These are phyloP conservation scores for Herpetotheres cachinnans DNA, from an alignment of 2,113 vertebrate genomes.

Conservation along the genomic window DNA sequence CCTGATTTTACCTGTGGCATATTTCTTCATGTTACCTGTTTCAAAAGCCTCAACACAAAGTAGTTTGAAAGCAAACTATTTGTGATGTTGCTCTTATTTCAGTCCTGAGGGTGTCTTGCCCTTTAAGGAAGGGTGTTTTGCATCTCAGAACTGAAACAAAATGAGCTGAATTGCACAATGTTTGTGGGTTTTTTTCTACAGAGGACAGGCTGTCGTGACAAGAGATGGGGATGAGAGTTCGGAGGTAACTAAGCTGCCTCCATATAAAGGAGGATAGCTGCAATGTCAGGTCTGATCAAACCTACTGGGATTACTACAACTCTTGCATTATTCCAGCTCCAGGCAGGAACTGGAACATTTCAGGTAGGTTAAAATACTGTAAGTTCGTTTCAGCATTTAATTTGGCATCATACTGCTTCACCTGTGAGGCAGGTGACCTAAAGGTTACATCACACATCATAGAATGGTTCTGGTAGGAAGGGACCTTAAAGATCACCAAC, in stretches of 20 bases:
- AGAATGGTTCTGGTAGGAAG: too few species aligned
- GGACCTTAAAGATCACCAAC: too few species aligned
- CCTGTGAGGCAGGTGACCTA: neutral
- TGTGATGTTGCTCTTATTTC: neutral
- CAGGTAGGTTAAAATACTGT: neutral
- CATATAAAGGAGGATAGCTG: rapidly evolving
- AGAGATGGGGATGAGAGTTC: neutral
- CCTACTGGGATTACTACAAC: neutral
- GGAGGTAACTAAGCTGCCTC: neutral
- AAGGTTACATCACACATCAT: neutral
- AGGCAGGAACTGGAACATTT: neutral
- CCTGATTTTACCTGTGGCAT: neutral
- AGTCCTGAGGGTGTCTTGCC: neutral
- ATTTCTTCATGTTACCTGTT: neutral
- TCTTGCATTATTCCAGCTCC: neutral
- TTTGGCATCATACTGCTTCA: neutral
- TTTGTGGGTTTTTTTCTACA: neutral
- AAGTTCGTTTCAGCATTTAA: neutral
- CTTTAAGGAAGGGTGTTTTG: neutral
- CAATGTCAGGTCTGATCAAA: neutral
- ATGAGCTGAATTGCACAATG: neutral
- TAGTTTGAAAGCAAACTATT: neutral
- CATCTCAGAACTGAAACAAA: neutral
- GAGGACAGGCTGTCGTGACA: neutral
- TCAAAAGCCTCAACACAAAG: neutral